Evolutionary conservation across 2,113 vertebrate genomes (phyloP), one percentile per base, ranked within the genome.

Genomic region (Haliaeetus leucogaster): DNA sequence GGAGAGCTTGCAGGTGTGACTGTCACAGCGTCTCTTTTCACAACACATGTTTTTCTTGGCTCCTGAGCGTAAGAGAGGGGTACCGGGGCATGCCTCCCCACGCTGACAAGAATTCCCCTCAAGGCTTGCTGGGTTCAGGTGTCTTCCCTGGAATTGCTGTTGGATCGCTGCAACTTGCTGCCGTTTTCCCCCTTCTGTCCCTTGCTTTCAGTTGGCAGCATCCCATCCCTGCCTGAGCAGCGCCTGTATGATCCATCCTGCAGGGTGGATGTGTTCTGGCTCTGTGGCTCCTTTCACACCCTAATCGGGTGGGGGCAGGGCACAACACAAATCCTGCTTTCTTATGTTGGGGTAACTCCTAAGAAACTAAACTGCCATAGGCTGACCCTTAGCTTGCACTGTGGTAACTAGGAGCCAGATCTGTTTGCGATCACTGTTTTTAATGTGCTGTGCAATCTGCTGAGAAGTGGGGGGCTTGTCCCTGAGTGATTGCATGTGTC

Each of bases 231-330:
- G 56, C 18, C 27, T 3, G 45, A 34, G 47, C 48, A 3, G 29
- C 3, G 43, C 29, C 25, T 1, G 47, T 8, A 2, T 1, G 17
- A 8, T 30, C 22, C 0, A 9, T 18, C 30, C 55, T 42, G 52
- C 63, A 13, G 50, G 32, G n/a, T 13, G 14, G 40, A 16, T 7
- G 16, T 10, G 23, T 5, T 1, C 34, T 11, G 56, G 11, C 40
- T 61, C 62, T 2, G 29, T 1, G 13, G 25, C 50, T 74, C 11
- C 87, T 13, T 23, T 11, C 52, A 13, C 63, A 16, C 11, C 61
- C n/a, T 27, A 1, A 30, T 3, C 0, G 5, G 26, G 22, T 6
- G 47, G 12, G 12, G 32, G 11, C 9, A 47, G 30, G 42, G 6
- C 81, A 70, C 10, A 14, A 47, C 55, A 56, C 9, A 11, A 42